phyloP scores from a whole-genome alignment of 2,113 vertebrate species.

The Melanerpes aurifrons region DNA sequence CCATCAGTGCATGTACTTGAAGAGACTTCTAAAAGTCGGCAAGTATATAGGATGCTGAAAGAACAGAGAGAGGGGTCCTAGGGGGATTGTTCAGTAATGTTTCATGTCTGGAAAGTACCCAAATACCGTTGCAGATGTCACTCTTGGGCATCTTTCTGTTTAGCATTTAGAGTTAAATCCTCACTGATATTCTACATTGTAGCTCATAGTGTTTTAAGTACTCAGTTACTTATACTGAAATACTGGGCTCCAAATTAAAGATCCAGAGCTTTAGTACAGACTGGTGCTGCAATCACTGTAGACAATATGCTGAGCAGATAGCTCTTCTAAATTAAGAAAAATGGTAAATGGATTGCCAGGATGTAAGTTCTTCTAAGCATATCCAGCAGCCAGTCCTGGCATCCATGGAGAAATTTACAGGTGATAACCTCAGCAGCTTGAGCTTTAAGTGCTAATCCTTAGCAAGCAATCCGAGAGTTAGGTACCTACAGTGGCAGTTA shows the following conservation, averaged over 20 bases:
- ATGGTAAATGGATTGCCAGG: neutral
- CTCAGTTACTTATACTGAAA: neutral
- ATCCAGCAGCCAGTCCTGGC: neutral
- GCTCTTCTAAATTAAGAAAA: neutral
- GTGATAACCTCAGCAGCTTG: neutral
- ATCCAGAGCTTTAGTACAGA: neutral
- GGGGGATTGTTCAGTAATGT: neutral
- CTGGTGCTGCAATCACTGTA: neutral
- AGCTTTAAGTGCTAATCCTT: neutral
- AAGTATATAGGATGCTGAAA: neutral
- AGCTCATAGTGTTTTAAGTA: neutral
- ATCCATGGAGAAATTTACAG: neutral
- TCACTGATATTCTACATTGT: neutral
- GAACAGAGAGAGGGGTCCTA: neutral
- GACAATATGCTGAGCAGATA: neutral
- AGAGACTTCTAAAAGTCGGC: neutral
- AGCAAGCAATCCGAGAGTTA: neutral
- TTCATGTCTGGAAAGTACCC: neutral
- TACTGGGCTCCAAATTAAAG: neutral
- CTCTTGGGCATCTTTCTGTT: neutral
- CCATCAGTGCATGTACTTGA: neutral
- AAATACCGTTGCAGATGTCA: neutral
- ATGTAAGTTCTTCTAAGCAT: neutral
- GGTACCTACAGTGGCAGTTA: neutral
- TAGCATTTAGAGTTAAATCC: neutral